Evolutionary conservation across 2,888 invertebrate species (phyloP).

Genomic region (Ashinkailepas kermadecensis): DNA sequence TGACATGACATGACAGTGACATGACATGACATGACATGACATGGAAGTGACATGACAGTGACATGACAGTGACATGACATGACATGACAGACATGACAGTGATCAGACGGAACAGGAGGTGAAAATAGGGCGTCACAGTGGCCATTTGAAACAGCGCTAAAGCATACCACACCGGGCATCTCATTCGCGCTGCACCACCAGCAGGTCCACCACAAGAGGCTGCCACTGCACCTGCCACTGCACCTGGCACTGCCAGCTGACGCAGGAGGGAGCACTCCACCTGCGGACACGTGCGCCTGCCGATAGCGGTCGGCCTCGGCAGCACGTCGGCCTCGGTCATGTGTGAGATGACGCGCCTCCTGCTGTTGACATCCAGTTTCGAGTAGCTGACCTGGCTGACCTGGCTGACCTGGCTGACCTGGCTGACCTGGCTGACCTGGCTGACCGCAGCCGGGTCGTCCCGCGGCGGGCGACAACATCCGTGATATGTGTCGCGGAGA

Average conservation of each 20-base stretch:
- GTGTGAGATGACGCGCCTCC: background rate
- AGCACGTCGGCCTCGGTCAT: background rate
- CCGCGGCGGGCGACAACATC: background rate
- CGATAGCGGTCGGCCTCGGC: too few species aligned
- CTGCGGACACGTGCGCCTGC: background rate
- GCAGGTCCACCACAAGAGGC: background rate
- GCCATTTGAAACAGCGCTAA: background rate
- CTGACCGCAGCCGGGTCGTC: background rate
- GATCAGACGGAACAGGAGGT: background rate
- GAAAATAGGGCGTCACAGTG: background rate
- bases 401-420: too few species aligned
- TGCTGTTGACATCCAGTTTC: background rate
- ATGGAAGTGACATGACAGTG: too few species aligned
- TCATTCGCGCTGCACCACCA: background rate
- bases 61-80: too few species aligned
- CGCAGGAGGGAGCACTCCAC: too few species aligned
- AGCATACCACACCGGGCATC: background rate
- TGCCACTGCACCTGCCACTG: background rate
- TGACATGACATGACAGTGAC: too few species aligned
- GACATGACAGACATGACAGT: too few species aligned
- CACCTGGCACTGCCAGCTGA: background rate
- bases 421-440: too few species aligned
- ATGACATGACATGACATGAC: too few species aligned
- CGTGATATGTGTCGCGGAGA: background rate
- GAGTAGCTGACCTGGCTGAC: background rate